Evolutionary conservation across 1,140 invertebrate genomes (phyloP), one percentile per base, ranked within the genome.

Genomic region (Caenorhabditis brenneri): DNA sequence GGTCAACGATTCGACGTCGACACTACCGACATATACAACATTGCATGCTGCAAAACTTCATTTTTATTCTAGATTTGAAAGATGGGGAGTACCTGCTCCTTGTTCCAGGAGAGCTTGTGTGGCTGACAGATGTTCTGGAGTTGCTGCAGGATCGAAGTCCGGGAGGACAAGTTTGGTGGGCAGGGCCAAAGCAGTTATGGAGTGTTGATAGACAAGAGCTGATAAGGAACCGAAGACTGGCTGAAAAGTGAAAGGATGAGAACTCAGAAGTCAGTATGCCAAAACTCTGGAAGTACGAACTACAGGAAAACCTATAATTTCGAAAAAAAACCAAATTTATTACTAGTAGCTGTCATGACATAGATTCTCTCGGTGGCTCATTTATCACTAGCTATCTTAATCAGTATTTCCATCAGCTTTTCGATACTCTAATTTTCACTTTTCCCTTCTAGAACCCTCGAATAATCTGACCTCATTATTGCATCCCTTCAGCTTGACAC

Each of bases 191-290:
- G 95, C 95, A 87, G 96, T 98, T 6, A 99, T 94, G 24, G 96
- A 97, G 92, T 99, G 97, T 90, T 99, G 97, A 92, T 99, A 99
- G 65, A 99, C 96, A 60, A 99, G 92, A 0, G 97, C 97, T 4
- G 96, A 96, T 12, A 99, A 92, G 42, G 96, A 97, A 87, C 93
- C 95, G 92, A 99, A 99, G 0, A 98, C 95, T 7, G 85, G 85
- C 83, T 86, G 51, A 49, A 83, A 82, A 94, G n/a, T n/a, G n/a
- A n/a, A n/a, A n/a, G n/a, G n/a, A n/a, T n/a, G n/a, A n/a, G n/a
- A n/a, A n/a, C n/a, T n/a, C n/a, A n/a, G n/a, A n/a, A n/a, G n/a
- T n/a, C n/a, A n/a, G n/a, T n/a, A n/a, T n/a, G n/a, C n/a, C n/a
- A n/a, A n/a, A n/a, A n/a, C n/a, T n/a, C n/a, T n/a, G n/a, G n/a